phyloP scores from a whole-genome alignment of 2,113 vertebrate genomes.

The Brienomyrus longianalis region DNA sequence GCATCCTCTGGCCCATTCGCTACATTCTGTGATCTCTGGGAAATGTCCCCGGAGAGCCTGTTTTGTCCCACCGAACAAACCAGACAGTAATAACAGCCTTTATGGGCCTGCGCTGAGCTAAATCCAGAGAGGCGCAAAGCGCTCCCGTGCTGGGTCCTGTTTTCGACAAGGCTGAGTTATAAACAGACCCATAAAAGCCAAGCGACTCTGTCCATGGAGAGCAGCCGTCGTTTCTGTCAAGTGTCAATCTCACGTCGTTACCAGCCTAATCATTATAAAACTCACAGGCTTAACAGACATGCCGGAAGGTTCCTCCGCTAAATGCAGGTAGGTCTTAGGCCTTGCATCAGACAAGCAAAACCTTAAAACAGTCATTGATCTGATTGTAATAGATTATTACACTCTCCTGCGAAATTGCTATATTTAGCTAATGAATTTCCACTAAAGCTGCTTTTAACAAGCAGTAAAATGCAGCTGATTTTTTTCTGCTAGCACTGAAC shows the following conservation, averaged over 20 bases:
- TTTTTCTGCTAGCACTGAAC: neutral
- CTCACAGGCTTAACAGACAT: neutral
- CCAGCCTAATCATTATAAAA: neutral
- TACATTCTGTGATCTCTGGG: neutral
- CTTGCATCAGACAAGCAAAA: neutral
- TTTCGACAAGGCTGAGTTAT: neutral
- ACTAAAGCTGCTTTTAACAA: neutral
- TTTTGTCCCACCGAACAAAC: neutral
- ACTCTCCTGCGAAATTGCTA: neutral
- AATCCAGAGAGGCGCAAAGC: neutral
- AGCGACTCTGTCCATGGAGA: neutral
- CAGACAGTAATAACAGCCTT: neutral
- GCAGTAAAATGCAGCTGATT: neutral
- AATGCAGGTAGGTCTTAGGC: neutral
- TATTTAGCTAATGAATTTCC: neutral
- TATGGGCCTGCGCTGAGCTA: neutral
- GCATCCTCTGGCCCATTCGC: too few species aligned
- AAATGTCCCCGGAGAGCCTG: neutral
- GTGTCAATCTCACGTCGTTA: neutral
- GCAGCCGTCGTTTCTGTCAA: neutral
- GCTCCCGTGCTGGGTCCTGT: neutral
- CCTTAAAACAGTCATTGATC: neutral
- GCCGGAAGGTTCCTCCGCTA: neutral
- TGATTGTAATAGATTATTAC: neutral
- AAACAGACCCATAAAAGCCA: slow-evolving; percentile 6